Base-by-base conservation (phyloP, 2,113 vertebrate genomes). In the Saimiri boliviensis region DNA sequence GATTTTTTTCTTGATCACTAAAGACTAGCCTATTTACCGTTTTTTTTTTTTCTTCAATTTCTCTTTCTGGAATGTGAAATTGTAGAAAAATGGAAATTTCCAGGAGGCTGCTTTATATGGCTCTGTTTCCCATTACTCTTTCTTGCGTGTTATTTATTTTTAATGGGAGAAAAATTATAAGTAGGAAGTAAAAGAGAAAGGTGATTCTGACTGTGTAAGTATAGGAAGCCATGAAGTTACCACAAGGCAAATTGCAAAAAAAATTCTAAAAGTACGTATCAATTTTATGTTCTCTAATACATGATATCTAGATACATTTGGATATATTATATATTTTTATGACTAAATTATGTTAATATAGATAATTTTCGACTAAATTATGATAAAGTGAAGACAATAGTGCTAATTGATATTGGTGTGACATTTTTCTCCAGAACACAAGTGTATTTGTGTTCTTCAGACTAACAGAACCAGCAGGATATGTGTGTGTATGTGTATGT, bases 151-250 rank as follows among this genome's bases (percentile, higher is more conserved):
- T 63, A 30, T 63, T 63, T 87, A 21, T 73, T 63, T 68, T 79
- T 86, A 96, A 80, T 90, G 42, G 68, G 68, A 80, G 82, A 73
- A 70, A 89, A 58, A 54, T 56, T 83, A 83, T 77, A 84, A 56
- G 19, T 68, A 89, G n/a, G 21, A 88, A 71, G 5, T 93, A 49
- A 73, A 42, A 63, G 37, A 76, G 40, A 82, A 83, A 77, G 8
- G 11, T 79, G 20, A 3, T 79, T 93, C 63, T 96, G 27, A 5
- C 21, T 85, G 8, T 89, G 12, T 89, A 90, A 93, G 42, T 23
- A 20, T 80, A 84, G 40, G 25, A 89, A 70, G 66, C 12, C 60
- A 11, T n/a, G 49, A 85, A 71, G 11, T 85, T 79, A 49, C 89
- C n/a, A 49, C 35, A 68, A 80, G 17, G 20, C 87, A 74, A 5